Conservation (phyloP, 2,888 invertebrate genomes). For the Exephanes ischioxanthus region DNA sequence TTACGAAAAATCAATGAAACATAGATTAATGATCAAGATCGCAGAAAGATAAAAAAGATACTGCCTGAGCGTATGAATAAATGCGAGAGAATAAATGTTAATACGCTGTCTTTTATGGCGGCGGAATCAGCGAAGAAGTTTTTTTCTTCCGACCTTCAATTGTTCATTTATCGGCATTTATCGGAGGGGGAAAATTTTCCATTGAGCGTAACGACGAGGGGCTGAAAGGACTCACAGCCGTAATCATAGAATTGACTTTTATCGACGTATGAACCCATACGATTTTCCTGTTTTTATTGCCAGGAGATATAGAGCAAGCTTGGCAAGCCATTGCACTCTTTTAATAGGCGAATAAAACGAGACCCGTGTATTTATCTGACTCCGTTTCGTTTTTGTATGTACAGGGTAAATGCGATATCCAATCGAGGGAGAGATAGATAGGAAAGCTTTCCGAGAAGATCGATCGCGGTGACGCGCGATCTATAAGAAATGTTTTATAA, state of each 20-base stretch:
- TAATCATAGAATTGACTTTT: slow-evolving; percentile 18
- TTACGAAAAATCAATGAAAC: not conserved
- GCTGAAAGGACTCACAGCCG: not conserved
- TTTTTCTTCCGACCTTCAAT: not conserved
- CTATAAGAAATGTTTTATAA: slow-evolving; percentile 17
- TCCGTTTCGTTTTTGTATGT: not conserved
- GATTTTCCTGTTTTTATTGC: slow-evolving; percentile 28
- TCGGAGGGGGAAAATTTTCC: slow-evolving; percentile 1
- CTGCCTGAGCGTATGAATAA: not conserved
- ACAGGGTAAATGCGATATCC: not conserved
- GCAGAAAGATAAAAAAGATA: not conserved
- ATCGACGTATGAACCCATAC: slow-evolving; percentile 2
- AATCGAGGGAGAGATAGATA: not conserved
- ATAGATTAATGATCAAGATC: not conserved
- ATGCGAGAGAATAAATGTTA: not conserved
- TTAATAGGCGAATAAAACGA: slow-evolving; percentile 20
- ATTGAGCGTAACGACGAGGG: not conserved
- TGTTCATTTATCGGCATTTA: not conserved
- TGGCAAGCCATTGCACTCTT: not conserved
- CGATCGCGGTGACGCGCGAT: slow-evolving; percentile 9
- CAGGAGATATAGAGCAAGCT: slow-evolving; percentile 14
- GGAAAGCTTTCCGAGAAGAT: slow-evolving; percentile 17
- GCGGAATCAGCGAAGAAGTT: not conserved
- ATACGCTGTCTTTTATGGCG: not conserved
- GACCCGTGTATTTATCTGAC: not conserved